Base-by-base conservation (phyloP, 2,888 invertebrate genomes). In the Cryptocheilus praepositus region DNA sequence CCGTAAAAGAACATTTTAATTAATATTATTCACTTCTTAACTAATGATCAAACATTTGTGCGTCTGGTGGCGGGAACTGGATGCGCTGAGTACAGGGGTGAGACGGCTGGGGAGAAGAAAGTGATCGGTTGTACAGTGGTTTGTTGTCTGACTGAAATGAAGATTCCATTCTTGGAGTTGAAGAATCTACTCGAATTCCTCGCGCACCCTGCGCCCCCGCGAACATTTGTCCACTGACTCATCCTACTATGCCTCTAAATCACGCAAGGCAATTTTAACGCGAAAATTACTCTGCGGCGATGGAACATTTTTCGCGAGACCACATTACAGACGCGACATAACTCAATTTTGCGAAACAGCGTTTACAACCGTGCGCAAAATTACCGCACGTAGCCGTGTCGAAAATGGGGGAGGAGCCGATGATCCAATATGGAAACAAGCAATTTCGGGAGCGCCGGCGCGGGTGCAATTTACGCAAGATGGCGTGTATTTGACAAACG, bases 21-120 rank as follows among this genome's bases (percentile, higher is more conserved):
- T 88, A 88, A 88, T 85, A 88, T 86, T 86, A 87, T 87, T 87
- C 84, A 83, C 86, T 87, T 83, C 84, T 84, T 84, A 83, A 83
- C 82, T 81, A 80, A 85, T 83, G 85, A 86, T 87, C 87, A 86
- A 86, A 86, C 79, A 76, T 73, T 79, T 76, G 74, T 66, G 71
- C 73, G 64, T 54, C 61, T 63, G 56, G 65, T 57, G 67, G 61
- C 45, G 46, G 22, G 25, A 25, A 25, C 25, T 25, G 25, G 49
- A 49, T 28, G 19, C 44, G 44, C 15, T 15, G 53, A 22, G 21
- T 22, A 13, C 7, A 19, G 15, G 21, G 18, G 43, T 16, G n/a
- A 15, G 28, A 28, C 16, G 45, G 15, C 3, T 45, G 4, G 21
- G 36, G 44, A 36, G 19, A 43, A 18, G 15, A 43, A 56, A 43